Conservation (phyloP, 2,888 invertebrate genomes). For the Cepaea hortensis region DNA sequence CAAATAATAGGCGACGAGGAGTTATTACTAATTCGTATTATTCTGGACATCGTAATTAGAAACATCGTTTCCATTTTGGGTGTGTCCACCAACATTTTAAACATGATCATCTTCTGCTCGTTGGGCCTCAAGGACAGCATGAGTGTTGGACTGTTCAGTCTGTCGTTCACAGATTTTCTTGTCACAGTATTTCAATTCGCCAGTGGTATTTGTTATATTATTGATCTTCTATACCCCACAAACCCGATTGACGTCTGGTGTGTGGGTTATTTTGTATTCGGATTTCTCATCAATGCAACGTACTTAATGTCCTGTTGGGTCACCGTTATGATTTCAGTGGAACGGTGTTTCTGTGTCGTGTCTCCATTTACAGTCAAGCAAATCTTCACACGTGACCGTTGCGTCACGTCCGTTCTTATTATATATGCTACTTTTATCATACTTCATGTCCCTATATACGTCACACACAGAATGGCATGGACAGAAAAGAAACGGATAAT, state of each 20-base stretch:
- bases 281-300: not conserved
- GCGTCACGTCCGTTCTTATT: not conserved
- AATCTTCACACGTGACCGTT: slow-evolving; percentile 22
- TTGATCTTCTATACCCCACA: not conserved
- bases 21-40: not conserved
- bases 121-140: slow-evolving; percentile 39
- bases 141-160: slow-evolving; percentile 31
- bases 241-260: not conserved
- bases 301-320: slow-evolving; percentile 37
- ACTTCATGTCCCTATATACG: slow-evolving; percentile 6
- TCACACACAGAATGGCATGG: not conserved
- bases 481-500: not conserved
- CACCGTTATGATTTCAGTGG: slow-evolving; percentile 19
- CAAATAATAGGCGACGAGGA: not conserved
- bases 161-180: slow-evolving; percentile 36
- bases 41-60: not conserved
- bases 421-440: slow-evolving; percentile 13
- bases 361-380: slow-evolving; percentile 33
- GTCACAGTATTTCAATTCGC: not conserved
- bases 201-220: not conserved
- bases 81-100: slow-evolving; percentile 17
- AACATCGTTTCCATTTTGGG: not conserved
- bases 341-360: slow-evolving; percentile 44
- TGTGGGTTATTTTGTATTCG: not conserved
- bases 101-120: slow-evolving; percentile 12